Evolutionary conservation across 2,797 vertebrate genomes (phyloP), one percentile per base, ranked within the genome.

Genomic region (Yasuhikotakia modesta): DNA sequence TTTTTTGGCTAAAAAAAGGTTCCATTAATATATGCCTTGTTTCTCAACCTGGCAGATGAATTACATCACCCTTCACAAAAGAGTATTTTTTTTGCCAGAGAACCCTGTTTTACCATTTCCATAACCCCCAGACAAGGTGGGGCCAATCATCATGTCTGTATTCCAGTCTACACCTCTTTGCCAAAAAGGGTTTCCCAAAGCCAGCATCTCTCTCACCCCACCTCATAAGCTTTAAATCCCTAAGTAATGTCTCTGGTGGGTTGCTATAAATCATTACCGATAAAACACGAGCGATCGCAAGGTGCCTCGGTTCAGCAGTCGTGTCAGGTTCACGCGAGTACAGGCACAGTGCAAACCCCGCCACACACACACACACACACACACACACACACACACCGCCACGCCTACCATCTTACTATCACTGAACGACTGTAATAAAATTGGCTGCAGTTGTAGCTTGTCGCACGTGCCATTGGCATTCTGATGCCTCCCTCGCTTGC

Each of bases 101-200:
- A 61, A 45, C 46, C n/a, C 21, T 24, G 55, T 61, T 12, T 69
- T 65, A 63, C 53, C 12, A 11, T 30, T 30, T 68, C 12, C 45
- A 68, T 50, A 58, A 35, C 65, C 79, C 52, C 79, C 75, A 83
- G 79, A 81, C 79, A 83, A 83, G 82, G 79, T 81, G 82, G 82
- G 79, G 79, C 75, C 52, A 68, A 70, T 63, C 70, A 46, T 63
- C 82, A 70, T 43, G 82, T 78, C 75, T 80, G 65, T 63, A 63
- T 30, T 73, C 30, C 55, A 61, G 70, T 75, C 71, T 73, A 73
- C 65, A 69, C 45, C 53, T 79, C 27, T 11, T 35, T 21, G 46
- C 22, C 73, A 14, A 81, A 65, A 19, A 57, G 70, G 57, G 22
- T 64, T 74, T 75, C 57, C 76, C 55, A 57, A 14, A 24, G 35